Conservation (phyloP, 1,140 invertebrate genomes). For the Propsilocerus akamusi region DNA sequence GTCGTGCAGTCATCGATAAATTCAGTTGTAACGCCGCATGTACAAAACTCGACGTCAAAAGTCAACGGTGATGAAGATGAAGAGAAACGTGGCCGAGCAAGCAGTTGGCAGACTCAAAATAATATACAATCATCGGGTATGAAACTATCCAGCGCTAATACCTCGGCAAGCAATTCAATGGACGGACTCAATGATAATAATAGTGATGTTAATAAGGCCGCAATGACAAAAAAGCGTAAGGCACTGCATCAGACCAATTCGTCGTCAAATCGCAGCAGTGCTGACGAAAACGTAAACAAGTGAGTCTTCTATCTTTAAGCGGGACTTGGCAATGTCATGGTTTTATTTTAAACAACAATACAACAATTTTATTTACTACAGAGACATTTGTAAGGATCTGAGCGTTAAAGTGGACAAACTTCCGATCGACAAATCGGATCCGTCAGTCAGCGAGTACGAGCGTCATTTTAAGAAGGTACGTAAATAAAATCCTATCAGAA, state of each 20-base stretch:
- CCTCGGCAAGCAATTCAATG: too few relatives aligned
- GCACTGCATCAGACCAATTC: background rate
- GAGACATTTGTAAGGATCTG: background rate
- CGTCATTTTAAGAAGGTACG: background rate
- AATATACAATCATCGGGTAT: too few relatives aligned
- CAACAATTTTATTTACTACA: background rate
- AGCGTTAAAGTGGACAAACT: background rate
- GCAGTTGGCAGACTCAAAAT: background rate
- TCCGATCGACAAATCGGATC: background rate
- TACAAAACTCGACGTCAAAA: background rate
- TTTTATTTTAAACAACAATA: too few relatives aligned
- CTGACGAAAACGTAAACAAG: constrained; percentile 1
- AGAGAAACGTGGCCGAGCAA: background rate
- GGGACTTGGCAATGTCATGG: too few relatives aligned
- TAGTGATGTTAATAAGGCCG: background rate
- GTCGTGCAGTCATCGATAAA: background rate
- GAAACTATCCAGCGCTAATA: too few relatives aligned
- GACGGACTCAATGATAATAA: background rate
- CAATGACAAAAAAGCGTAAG: constrained; percentile 1
- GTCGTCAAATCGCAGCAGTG: background rate
- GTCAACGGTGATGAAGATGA: background rate
- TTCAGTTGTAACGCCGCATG: background rate
- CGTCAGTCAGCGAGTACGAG: background rate
- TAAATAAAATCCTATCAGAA: too few relatives aligned
- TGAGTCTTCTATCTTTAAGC: too few relatives aligned